These are phyloP conservation scores for Myotis myotis DNA, from an alignment of 2,797 vertebrate species.

Conservation along the genomic window DNA sequence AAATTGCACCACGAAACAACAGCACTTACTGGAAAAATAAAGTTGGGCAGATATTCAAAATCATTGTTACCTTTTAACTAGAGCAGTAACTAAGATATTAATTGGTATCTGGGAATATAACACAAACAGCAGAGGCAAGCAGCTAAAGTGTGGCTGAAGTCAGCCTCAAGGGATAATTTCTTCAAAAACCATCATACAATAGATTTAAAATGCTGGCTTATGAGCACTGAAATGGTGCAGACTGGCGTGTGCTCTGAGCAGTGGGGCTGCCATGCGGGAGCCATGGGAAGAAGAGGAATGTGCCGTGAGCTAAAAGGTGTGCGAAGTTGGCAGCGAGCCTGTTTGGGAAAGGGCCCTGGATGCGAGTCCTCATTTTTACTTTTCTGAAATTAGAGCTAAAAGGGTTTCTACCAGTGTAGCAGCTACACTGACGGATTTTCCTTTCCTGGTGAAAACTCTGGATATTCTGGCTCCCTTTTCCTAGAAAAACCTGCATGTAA, in stretches of 20 bases:
- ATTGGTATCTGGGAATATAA: not conserved
- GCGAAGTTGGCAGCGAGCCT: not conserved
- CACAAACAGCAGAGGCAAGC: not conserved
- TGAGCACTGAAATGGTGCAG: not conserved
- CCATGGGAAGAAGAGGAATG: not conserved
- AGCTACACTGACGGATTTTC: not conserved
- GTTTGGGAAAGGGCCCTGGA: not conserved
- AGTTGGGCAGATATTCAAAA: not conserved
- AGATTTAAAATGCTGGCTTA: not conserved
- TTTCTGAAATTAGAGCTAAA: not conserved
- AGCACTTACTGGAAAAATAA: not conserved
- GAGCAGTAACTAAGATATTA: conserved; percentile 17
- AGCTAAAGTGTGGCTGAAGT: not conserved
- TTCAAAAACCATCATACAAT: not conserved
- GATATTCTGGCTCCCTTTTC: not conserved
- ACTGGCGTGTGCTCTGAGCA: not conserved
- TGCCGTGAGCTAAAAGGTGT: not conserved
- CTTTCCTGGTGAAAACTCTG: not conserved
- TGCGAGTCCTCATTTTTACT: not conserved
- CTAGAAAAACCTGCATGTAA: not conserved
- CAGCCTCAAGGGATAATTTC: not conserved
- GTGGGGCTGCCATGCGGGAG: not conserved
- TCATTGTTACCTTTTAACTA: not conserved
- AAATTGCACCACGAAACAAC: not conserved
- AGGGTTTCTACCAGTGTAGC: not conserved